Evolutionary conservation across 2,888 invertebrate genomes (phyloP).

Genomic region (Anagyrus pseudococci): DNA sequence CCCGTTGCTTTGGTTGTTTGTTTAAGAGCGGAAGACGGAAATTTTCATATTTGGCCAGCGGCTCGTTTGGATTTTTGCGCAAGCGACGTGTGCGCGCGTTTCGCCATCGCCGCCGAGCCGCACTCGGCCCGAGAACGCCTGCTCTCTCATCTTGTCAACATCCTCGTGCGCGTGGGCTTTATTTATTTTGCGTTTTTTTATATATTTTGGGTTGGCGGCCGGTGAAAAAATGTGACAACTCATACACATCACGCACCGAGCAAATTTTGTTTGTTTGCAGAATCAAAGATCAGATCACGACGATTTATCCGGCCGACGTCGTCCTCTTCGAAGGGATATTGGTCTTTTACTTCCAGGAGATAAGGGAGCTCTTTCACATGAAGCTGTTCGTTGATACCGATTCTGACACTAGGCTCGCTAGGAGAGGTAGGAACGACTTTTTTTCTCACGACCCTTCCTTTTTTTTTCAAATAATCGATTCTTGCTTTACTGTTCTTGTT

Average conservation of each 20-base stretch:
- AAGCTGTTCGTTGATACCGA: constrained; percentile 99
- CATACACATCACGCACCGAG: not conserved
- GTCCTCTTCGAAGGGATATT: constrained; percentile 97
- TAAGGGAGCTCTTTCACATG: constrained; percentile 96
- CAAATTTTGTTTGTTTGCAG: constrained; percentile 43
- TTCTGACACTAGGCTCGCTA: constrained; percentile 94
- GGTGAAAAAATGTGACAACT: constrained; percentile 2
- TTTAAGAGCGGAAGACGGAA: no score
- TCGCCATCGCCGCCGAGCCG: constrained; percentile 26
- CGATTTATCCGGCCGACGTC: constrained; percentile 95
- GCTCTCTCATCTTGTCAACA: constrained; percentile 15
- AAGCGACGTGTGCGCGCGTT: constrained; percentile 8
- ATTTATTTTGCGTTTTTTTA: constrained; percentile 19
- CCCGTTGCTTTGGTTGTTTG: no score
- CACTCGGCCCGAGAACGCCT: no score
- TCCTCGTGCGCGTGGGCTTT: constrained; percentile 17
- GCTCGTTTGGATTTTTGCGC: not conserved
- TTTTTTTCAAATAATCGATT: no score
- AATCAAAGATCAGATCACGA: constrained; percentile 70
- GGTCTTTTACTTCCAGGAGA: constrained; percentile 95
- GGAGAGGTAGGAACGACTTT: constrained; percentile 75
- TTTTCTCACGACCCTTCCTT: not conserved
- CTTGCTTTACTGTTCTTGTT: no score
- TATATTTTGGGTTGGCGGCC: constrained; percentile 5
- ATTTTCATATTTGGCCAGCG: no score